Base-by-base conservation (phyloP, 1,140 invertebrate genomes). In the Magallana gigas region DNA sequence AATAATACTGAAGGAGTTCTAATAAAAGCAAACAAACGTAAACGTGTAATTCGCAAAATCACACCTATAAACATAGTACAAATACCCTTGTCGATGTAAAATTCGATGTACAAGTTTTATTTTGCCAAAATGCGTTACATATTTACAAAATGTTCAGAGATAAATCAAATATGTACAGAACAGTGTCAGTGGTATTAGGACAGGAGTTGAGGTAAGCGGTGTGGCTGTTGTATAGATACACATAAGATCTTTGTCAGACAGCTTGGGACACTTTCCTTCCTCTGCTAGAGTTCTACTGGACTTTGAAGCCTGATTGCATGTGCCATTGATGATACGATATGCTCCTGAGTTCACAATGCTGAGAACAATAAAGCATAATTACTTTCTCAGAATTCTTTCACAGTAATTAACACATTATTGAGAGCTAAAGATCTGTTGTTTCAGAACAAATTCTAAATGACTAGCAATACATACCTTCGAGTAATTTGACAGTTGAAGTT, bases 401-500 rank as follows among this genome's bases (percentile, higher is more conserved):
- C 5, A 48, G 36, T 48, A 48, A 4, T 48, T 48, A 48, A 48
- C 36, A 48, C 36, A 48, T 48, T 48, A 48, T 48, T 48, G 36
- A 48, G 36, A 48, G 36, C 36, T 4, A 48, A 48, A 48, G 36
- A 48, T 48, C 36, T 48, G 36, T 48, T 48, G 36, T 48, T 48
- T 48, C 36, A 48, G 36, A 2, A 48, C 36, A 48, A 48, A 48
- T 48, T 48, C 36, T 48, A 2, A 48, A 48, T 48, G 36, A 48
- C 5, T 48, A 48, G 36, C 5, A 48, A 48, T 48, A 48, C 36
- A 85, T 90, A 95, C 94, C 94, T 95, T 89, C 92, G 91, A 14
- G 94, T 92, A 23, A 95, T 95, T 89, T 92, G 93, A 89, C 95
- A 95, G 88, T 95, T 95, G 91, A 95, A 95, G 85, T 95, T 95